Evolutionary conservation across 2,113 vertebrate genomes (phyloP).

Genomic region (Australoheros scitulus): DNA sequence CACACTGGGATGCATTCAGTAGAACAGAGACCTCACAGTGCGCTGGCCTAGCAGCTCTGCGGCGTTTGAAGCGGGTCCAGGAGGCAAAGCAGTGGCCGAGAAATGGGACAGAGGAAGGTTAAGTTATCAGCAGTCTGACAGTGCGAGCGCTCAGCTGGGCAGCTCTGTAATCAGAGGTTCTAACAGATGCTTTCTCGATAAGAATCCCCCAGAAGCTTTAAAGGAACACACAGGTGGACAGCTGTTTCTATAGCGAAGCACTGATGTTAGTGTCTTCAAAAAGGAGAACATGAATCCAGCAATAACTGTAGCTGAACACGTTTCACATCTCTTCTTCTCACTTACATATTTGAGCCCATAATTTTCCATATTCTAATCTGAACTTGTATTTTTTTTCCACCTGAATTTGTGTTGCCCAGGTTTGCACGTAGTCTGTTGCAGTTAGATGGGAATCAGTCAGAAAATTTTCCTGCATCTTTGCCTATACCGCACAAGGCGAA

Average conservation of each 20-base stretch:
- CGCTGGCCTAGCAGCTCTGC: constrained; percentile 44
- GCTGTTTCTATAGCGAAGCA: constrained; percentile 46
- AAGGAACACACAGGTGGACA: constrained; percentile 54
- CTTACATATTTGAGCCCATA: not conserved
- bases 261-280: constrained; percentile 47
- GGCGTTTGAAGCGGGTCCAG: constrained; percentile 64
- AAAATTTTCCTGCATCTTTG: constrained; percentile 23
- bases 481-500: constrained; percentile 74
- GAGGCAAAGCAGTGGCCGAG: constrained; percentile 1
- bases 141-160: constrained; percentile 54
- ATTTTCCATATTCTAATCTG: not conserved
- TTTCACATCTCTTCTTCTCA: constrained; percentile 5
- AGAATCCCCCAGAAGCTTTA: constrained; percentile 54
- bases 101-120: constrained; percentile 57
- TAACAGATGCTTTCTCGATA: constrained; percentile 79
- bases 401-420: constrained; percentile 12
- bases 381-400: not conserved
- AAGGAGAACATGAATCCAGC: constrained; percentile 44
- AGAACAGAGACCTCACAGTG: constrained; percentile 76
- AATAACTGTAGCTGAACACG: constrained; percentile 31
- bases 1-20: constrained; percentile 62
- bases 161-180: constrained; percentile 63
- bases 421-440: constrained; percentile 32
- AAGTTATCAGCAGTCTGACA: constrained; percentile 70
- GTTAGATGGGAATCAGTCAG: constrained; percentile 37